Conservation (phyloP, 2,113 vertebrate species). For the Zosterops lateralis region DNA sequence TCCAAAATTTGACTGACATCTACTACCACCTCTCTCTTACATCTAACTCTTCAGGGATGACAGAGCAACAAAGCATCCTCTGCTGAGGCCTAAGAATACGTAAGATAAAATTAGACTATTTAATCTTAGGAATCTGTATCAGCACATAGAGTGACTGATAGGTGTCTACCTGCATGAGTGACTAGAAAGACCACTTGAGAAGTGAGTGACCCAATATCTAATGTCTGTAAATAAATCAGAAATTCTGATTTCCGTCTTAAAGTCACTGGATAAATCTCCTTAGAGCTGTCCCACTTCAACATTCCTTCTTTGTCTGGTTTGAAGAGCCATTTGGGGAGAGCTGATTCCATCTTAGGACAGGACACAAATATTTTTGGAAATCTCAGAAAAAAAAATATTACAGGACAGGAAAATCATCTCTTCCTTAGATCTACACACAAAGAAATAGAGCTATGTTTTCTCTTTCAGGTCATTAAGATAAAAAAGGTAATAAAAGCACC, state of each 20-base stretch:
- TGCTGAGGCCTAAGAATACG: neutral
- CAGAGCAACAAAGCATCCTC: neutral
- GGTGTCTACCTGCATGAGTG: neutral
- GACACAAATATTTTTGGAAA: neutral
- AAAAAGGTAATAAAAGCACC: neutral
- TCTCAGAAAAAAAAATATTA: neutral
- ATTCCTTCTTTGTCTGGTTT: neutral
- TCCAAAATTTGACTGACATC: neutral
- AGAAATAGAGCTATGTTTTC: neutral
- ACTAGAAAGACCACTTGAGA: neutral
- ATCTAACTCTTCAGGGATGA: neutral
- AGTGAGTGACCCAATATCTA: neutral
- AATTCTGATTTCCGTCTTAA: neutral
- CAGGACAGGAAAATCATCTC: neutral
- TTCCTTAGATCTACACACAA: neutral
- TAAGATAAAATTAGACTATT: neutral
- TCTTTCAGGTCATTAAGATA: neutral
- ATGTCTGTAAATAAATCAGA: neutral
- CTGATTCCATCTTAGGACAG: neutral
- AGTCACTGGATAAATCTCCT: neutral
- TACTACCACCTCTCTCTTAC: neutral
- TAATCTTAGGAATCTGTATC: neutral
- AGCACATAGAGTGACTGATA: neutral
- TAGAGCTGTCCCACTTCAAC: neutral
- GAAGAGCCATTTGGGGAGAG: rapidly evolving